A percentile compares a stretch with the other conserved stretches of the same genome.
phyloP scores from a whole-genome alignment of 2,888 invertebrate species.

The Macrosiphum euphorbiae region DNA sequence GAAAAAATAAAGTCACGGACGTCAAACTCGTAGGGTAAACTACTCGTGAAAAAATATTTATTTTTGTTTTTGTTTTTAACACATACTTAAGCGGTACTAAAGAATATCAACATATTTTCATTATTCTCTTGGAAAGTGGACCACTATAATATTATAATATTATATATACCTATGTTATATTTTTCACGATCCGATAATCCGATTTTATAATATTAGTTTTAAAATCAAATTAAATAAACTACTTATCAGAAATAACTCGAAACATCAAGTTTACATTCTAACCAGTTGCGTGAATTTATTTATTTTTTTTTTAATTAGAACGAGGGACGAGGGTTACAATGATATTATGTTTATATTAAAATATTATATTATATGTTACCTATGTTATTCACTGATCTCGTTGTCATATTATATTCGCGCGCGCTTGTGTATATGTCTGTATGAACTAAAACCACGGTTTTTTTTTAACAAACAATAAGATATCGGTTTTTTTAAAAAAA shows the following conservation, averaged over 20 bases:
- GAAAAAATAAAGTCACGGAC: neutral
- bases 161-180: neutral
- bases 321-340: neutral
- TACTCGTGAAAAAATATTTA: neutral
- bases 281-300: neutral
- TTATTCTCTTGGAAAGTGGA: neutral
- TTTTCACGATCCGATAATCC: neutral
- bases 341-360: neutral
- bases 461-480: neutral
- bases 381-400: neutral
- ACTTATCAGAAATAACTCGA: conserved; percentile 25
- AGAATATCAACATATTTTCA: neutral
- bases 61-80: neutral
- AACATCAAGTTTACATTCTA: conserved; percentile 10
- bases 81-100: neutral
- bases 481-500: neutral
- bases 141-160: neutral
- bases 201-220: conserved; percentile 5
- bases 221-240: conserved; percentile 53
- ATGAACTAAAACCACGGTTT: neutral
- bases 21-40: neutral
- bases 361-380: neutral
- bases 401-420: neutral
- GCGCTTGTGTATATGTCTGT: neutral
- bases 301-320: neutral